Evolutionary conservation across 2,888 invertebrate genomes (phyloP), one percentile per base, ranked within the genome.

Genomic region (Ectemnius cavifrons): DNA sequence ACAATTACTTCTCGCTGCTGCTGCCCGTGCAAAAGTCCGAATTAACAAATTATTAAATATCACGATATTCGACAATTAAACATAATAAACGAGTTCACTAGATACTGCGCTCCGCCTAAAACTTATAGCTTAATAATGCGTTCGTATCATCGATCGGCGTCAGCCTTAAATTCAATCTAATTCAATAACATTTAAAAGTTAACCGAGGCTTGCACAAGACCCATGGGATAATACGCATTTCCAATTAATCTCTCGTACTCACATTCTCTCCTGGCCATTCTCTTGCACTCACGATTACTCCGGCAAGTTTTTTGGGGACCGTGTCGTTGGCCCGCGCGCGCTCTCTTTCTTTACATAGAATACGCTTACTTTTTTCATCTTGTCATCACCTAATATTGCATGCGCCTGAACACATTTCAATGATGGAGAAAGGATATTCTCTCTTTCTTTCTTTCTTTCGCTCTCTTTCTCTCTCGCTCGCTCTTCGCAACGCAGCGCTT

Each of bases 181-280:
- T 74, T 85, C 82, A 82, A 87, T 84, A 85, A 88, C 87, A 85
- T 80, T 81, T 73, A 77, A 84, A 87, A 87, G 87, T 86, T 85
- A 88, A 87, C 81, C 85, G 84, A 88, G 83, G 83, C 85, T 89
- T 88, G 88, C 89, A 87, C 88, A 88, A 85, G 86, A 88, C 88
- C 88, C 88, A 85, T 87, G 85, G 83, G 80, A 85, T 86, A 85
- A 84, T 82, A 83, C 80, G 79, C 74, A 80, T 79, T 67, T 67
- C 67, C 64, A 67, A 68, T 67, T 58, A 62, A 58, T 60, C 60
- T 63, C 20, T 28, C 46, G 18, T 20, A 18, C 47, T 20, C 27
- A 49, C 23, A 13, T 52, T 69, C 47, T 52, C 13, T 16, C 52
- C 37, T 37, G 11, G 52, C 5, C 52, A 52, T 14, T 52, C 62